Evolutionary conservation across 2,888 invertebrate species (phyloP), one percentile per base, ranked within the genome.

Genomic region (Agriopis leucophaearia): DNA sequence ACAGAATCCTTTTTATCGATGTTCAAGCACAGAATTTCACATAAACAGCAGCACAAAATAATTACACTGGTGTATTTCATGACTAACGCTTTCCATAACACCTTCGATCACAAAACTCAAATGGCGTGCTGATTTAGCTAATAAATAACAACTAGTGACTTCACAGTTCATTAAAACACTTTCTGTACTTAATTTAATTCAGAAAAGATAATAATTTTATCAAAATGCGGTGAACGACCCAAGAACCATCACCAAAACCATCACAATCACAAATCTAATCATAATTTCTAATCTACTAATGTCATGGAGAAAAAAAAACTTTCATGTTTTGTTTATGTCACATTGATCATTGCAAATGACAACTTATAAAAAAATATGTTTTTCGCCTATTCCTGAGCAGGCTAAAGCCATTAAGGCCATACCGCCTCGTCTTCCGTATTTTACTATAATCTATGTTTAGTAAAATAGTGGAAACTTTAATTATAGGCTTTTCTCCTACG

Each of bases 61-160:
- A 91, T 83, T 79, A 89, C 84, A 88, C 83, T 83, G 79, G 85
- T 80, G 86, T 83, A 85, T 88, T 90, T 89, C 93, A 94, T 94
- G 90, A 87, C 81, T 87, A 85, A 83, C 80, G 80, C 85, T 89
- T 89, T 84, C 90, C 92, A 91, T 91, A 88, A 85, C 91, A 91
- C 81, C 75, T 56, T 56, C 59, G 48, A 42, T 65, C 63, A 54
- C 13, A 59, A 36, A 62, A 62, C 52, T 36, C 18, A 63, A 58
- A 55, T 40, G 5, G 16, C 38, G 40, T 47, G n/a, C 13, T 47
- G 10, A 47, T 58, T 42, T 12, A 18, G n/a, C 58, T 67, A 63
- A 16, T 48, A 42, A 58, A 1, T 16, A 27, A 47, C 5, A 36
- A 9, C 7, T 18, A 13, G 6, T 48, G 47, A 12, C 54, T 36